Conservation (phyloP, 1,140 invertebrate genomes). For the Papilio machaon region DNA sequence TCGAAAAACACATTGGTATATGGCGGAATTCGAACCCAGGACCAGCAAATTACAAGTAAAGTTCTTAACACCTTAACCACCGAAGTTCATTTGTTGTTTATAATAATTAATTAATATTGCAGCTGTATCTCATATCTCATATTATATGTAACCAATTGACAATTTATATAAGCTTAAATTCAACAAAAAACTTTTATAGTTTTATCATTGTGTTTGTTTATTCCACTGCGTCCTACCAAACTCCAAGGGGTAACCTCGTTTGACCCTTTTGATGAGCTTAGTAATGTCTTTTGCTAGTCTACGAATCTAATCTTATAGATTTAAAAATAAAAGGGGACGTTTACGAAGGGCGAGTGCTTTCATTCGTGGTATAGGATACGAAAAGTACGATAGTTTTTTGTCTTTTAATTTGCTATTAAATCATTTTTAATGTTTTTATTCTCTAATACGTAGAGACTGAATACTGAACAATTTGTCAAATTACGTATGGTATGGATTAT, state of each 20-base stretch:
- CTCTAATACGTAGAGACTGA: background rate
- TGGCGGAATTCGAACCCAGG: no score
- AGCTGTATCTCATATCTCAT: background rate
- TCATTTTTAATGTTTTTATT: background rate
- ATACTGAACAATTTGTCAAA: background rate
- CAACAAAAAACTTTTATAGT: background rate
- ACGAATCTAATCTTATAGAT: constrained; percentile 4
- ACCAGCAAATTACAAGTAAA: no score
- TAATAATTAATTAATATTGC: no score
- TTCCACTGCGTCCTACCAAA: background rate
- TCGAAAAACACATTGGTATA: no score
- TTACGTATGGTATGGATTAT: background rate
- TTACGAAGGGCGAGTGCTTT: background rate
- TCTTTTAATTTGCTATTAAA: background rate
- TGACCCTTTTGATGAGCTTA: background rate
- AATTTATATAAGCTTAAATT: background rate
- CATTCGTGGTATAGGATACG: background rate
- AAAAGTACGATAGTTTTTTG: background rate
- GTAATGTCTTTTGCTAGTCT: background rate
- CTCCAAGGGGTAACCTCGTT: background rate
- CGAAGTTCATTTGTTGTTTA: no score
- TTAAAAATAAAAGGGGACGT: constrained; percentile 5
- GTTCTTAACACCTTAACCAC: no score
- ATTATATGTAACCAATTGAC: background rate
- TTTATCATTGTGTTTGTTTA: constrained; percentile 3